These are phyloP conservation scores for Drosophila albomicans DNA, from an alignment of 1,140 invertebrate genomes.

Conservation along the genomic window DNA sequence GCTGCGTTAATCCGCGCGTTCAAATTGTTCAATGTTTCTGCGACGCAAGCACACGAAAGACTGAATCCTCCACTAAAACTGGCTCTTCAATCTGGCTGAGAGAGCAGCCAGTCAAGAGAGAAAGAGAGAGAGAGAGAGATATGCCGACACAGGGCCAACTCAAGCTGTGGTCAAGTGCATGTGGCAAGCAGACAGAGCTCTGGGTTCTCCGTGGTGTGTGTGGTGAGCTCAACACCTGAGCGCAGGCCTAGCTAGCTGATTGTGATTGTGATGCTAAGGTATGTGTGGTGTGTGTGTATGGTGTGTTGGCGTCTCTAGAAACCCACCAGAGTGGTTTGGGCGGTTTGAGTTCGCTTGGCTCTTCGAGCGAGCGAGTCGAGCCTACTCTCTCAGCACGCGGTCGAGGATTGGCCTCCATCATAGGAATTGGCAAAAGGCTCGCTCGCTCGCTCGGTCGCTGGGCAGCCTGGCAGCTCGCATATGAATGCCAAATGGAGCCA, in stretches of 20 bases:
- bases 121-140: conserved; percentile 27
- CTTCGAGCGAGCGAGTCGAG: neutral
- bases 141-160: conserved; percentile 33
- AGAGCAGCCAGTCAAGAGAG: neutral
- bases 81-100: conserved; percentile 25
- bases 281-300: conserved; percentile 39
- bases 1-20: conserved; percentile 66
- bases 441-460: too few relatives aligned
- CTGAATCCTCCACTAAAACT: conserved; percentile 47
- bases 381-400: conserved; percentile 46
- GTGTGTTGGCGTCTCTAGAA: conserved; percentile 36
- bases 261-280: neutral
- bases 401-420: conserved; percentile 28
- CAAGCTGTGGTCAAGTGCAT: conserved; percentile 60
- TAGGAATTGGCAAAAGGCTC: neutral
- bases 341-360: conserved; percentile 40
- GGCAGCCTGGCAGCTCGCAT: conserved; percentile 14
- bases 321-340: conserved; percentile 74
- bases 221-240: conserved; percentile 23
- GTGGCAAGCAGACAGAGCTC: conserved; percentile 18
- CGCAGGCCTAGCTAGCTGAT: neutral
- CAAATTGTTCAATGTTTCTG: conserved; percentile 63
- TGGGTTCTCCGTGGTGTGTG: neutral
- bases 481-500: conserved; percentile 36
- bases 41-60: conserved; percentile 79